phyloP scores from a whole-genome alignment of 2,797 vertebrate species.

The Dermochelys coriacea region DNA sequence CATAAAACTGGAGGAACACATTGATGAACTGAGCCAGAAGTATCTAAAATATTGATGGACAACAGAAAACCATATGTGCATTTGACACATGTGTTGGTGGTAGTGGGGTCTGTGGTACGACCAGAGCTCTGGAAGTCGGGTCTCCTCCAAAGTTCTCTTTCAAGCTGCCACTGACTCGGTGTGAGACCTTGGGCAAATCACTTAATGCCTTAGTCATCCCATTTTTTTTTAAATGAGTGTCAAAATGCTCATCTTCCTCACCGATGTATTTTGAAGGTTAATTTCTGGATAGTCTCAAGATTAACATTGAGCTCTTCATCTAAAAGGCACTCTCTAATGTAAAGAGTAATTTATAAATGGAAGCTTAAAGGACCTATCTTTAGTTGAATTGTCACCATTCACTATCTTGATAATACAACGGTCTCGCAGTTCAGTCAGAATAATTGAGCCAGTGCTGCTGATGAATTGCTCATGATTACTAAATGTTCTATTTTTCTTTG shows the following conservation, averaged over 20 bases:
- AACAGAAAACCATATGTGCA: not conserved
- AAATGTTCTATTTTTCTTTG: not conserved
- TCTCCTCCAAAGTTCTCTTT: not conserved
- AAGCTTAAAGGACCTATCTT: not conserved
- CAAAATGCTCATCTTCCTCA: not conserved
- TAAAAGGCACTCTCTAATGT: accelerated
- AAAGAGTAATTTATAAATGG: not conserved
- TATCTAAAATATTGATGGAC: not conserved
- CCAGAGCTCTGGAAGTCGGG: not conserved
- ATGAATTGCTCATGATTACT: not conserved
- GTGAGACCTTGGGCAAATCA: not conserved
- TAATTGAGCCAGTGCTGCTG: not conserved
- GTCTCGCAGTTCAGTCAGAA: not conserved
- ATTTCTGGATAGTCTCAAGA: not conserved
- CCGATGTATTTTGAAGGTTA: not conserved
- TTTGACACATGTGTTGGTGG: not conserved
- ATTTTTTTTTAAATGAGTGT: not conserved
- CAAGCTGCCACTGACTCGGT: accelerated
- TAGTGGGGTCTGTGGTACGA: not conserved
- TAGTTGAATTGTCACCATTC: not conserved
- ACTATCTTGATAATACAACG: not conserved
- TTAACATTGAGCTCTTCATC: not conserved
- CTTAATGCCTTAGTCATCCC: not conserved
- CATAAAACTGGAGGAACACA: slow-evolving; percentile 33
- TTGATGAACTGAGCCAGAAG: not conserved